Evolutionary conservation across 2,797 vertebrate genomes (phyloP), one percentile per base, ranked within the genome.

Genomic region (Karalla daura): DNA sequence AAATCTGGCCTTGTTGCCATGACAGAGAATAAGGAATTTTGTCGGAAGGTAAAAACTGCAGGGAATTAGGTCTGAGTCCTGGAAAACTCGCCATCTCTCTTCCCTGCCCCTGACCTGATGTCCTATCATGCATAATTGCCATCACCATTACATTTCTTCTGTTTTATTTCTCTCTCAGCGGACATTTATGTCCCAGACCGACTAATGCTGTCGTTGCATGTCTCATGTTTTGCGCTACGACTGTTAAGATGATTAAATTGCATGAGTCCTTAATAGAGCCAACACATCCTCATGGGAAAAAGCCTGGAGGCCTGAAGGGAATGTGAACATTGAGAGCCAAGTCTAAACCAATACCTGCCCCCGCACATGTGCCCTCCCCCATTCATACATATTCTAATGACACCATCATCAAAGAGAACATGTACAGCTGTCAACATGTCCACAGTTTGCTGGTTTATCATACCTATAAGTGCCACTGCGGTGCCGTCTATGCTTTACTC

Each of bases 301-400:
- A 72, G 35, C 64, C 43, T 28, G 13, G 36, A n/a, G 80, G 80
- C 66, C 44, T 62, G 18, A 28, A 35, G 75, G 18, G 51, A 69
- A 75, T 81, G 53, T 58, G 70, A 80, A 74, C 20, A 59, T 39
- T 36, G 65, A 60, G 58, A 75, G 74, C 62, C 72, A 78, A 73
- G 45, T 80, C 72, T 77, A 33, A 59, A 61, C 53, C 55, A 43
- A 37, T 40, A 23, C 47, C 63, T 60, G 41, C 68, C 72, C 63
- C 70, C 41, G 11, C 50, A 37, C 28, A 14, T 14, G 35, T 25
- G 43, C 43, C 46, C n/a, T 2, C 43, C 64, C 39, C 54, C 24
- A 51, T 74, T 70, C 60, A 81, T 80, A 78, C 60, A 64, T 52
- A 76, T 76, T 84, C 70, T 30, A 71, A 80, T 69, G 60, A 20